Conservation (phyloP, 2,797 vertebrate species). For the Sebastes umbrosus region DNA sequence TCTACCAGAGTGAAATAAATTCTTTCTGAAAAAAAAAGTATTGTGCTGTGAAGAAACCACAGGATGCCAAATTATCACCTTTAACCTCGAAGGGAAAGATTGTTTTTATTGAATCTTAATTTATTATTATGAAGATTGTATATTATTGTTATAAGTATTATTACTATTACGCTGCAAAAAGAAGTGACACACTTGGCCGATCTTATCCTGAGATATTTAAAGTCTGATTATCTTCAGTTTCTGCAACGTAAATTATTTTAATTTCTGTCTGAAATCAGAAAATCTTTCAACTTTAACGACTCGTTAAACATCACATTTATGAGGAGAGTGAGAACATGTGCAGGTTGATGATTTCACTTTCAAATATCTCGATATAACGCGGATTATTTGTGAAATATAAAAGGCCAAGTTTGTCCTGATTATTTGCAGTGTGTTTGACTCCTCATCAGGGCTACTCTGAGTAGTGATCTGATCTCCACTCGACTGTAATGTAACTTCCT, state of each 20-base stretch:
- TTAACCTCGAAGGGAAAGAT: slow-evolving; percentile 42
- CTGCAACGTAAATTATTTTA: not conserved
- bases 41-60: slow-evolving; percentile 16
- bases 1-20: slow-evolving; percentile 18
- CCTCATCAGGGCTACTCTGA: slow-evolving; percentile 59
- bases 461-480: slow-evolving; percentile 44
- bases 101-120: slow-evolving; percentile 55
- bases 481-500: slow-evolving; percentile 57
- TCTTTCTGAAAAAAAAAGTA: not conserved
- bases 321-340: not conserved
- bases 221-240: not conserved
- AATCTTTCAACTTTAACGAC: not conserved
- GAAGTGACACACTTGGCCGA: not conserved
- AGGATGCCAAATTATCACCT: slow-evolving; percentile 45
- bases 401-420: not conserved
- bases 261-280: not conserved
- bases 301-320: not conserved
- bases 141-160: slow-evolving; percentile 51
- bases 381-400: not conserved
- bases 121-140: slow-evolving; percentile 71
- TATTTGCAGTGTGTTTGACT: slow-evolving; percentile 15
- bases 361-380: not conserved
- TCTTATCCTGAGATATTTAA: not conserved
- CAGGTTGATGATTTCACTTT: not conserved
- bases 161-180: slow-evolving; percentile 31